Conservation (phyloP, 1,140 invertebrate species). For the Bicyclus anynana region DNA sequence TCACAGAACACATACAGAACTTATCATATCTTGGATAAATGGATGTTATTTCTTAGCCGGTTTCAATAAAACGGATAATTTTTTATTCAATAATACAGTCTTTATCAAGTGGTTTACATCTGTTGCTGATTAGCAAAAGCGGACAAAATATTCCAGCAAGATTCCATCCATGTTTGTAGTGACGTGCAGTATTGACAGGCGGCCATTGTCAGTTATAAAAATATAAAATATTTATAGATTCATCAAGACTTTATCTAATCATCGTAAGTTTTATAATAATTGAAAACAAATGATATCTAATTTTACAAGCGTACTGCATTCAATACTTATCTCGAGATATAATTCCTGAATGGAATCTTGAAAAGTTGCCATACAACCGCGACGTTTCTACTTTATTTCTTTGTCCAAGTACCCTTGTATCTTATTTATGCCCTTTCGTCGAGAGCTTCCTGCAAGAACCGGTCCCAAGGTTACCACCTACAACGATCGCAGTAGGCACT, state of each 20-base stretch:
- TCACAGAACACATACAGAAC: no score
- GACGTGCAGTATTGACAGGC: not conserved
- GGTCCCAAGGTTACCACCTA: conserved; percentile 37
- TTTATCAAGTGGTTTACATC: not conserved
- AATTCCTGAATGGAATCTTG: conserved; percentile 11
- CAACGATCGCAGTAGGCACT: conserved; percentile 25
- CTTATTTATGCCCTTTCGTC: conserved; percentile 26
- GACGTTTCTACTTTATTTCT: conserved; percentile 14
- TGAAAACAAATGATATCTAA: conserved; percentile 1
- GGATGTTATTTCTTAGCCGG: not conserved
- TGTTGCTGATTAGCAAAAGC: not conserved
- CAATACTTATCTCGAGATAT: not conserved
- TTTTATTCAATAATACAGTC: not conserved
- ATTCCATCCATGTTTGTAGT: not conserved
- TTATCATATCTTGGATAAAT: not conserved
- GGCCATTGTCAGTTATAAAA: not conserved
- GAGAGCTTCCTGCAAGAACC: conserved; percentile 43
- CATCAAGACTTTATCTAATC: not conserved
- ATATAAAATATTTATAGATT: conserved; percentile 4
- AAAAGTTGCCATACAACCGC: conserved; percentile 3
- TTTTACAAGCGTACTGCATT: not conserved
- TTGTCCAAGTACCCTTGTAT: conserved; percentile 22
- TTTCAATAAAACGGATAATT: not conserved
- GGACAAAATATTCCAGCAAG: not conserved
- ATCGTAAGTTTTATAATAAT: not conserved